Evolutionary conservation across 1,140 invertebrate genomes (phyloP), one percentile per base, ranked within the genome.

Genomic region (Bombus waltoni): DNA sequence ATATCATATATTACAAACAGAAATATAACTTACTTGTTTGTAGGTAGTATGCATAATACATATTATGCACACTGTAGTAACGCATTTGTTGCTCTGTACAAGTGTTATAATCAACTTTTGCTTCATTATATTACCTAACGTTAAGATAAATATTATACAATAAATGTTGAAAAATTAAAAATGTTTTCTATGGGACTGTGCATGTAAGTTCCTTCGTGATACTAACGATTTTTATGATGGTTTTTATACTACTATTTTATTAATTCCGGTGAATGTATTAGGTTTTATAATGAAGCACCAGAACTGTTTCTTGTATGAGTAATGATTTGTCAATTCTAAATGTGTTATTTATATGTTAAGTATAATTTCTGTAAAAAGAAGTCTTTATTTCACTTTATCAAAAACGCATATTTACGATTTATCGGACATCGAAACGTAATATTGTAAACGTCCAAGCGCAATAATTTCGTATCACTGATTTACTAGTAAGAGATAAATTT

Each of bases 381-480:
- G 25, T 40, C 42, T 35, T 78, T 75, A 38, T 71, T 62, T 68
- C n/a, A 57, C 15, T 44, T 42, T 13, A 38, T 15, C 47, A 53
- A 25, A 75, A n/a, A 59, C 42, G 11, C 18, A 22, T 38, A 57
- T 57, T 53, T 47, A 10, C 35, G 3, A 15, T 81, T 38, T 72
- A 72, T 71, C 9, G 35, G 71, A 53, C 66, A 80, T 28, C 22
- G 35, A 62, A 47, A 83, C 18, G n/a, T 62, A 83, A 84, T 59
- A 84, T 68, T 57, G 62, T 44, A 47, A 89, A 89, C 71, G 87
- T 86, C 70, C 79, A 88, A 89, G 79, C 74, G 70, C 84, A 89
- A 89, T 88, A 89, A 89, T 75, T 88, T 88, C 65, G 68, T 89
- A 80, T 47, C 40, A 65, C 38, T 38, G 40, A 9, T 74, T 78